Evolutionary conservation across 2,797 vertebrate genomes (phyloP), one percentile per base, ranked within the genome.

Genomic region (Crenuchus spilurus): DNA sequence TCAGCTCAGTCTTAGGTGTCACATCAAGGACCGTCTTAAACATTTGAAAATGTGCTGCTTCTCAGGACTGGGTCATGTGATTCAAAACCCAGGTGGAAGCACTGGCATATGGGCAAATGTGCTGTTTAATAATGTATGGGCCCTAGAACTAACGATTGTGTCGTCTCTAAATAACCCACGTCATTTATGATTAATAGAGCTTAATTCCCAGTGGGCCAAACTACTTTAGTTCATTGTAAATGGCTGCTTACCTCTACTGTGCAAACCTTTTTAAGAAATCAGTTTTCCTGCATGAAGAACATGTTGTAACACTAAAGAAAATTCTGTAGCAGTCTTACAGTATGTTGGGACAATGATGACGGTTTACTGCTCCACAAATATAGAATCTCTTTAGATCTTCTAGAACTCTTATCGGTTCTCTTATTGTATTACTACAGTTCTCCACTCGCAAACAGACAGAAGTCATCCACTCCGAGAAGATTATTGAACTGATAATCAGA

Each of bases 1-100:
- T 52, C 22, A 74, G 66, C 64, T 76, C 41, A 42, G 68, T 72
- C 71, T 77, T 62, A 61, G 52, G 72, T 72, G 58, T 74, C 51
- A 79, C 60, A 79, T 65, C 67, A 76, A 77, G 71, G 71, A 74
- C 70, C 60, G 55, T 37, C 60, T 61, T 58, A 51, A 72, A 42
- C 58, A 49, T 58, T 10, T n/a, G 46, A 20, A 64, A 74, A 62
- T 49, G 42, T 58, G 65, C 55, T 13, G 33, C 44, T 74, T 67
- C 39, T 31, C 37, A 70, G 57, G 65, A 64, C 72, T 28, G 24
- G 16, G 41, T 65, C 39, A 51, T 57, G 67, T 63, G 61, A 73
- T 48, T 18, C 48, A 69, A 69, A 69, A 52, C 54, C 54, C 55
- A 60, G 46, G 58, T 49, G 58, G 72, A 65, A 70, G 46, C 44